These are phyloP conservation scores for Zosterops pallidus DNA, from an alignment of 2,113 vertebrate genomes.

Conservation along the genomic window DNA sequence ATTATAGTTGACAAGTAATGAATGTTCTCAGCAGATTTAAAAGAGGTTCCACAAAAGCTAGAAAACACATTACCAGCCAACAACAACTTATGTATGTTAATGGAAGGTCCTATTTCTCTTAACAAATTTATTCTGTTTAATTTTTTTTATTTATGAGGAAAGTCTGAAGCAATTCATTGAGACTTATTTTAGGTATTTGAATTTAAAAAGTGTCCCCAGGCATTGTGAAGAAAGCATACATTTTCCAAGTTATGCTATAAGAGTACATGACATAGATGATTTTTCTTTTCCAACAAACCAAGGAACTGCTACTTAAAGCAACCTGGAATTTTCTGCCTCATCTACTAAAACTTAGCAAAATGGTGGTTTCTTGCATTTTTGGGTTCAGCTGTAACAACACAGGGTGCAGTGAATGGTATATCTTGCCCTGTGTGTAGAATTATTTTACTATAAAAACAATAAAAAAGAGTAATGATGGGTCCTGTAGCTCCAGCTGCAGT, in stretches of 20 bases:
- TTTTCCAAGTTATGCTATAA: background rate
- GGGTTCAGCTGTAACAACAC: background rate
- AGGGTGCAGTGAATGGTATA: background rate
- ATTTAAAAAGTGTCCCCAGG: background rate
- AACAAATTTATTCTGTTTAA: background rate
- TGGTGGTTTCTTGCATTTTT: background rate
- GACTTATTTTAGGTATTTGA: background rate
- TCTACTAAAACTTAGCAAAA: background rate
- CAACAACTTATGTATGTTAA: background rate
- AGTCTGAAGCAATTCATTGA: background rate
- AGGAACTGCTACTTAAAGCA: background rate
- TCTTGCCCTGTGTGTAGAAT: background rate
- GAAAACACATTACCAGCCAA: background rate
- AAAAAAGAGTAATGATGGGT: background rate
- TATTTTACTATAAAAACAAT: background rate
- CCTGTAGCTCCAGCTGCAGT: background rate
- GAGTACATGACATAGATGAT: no score
- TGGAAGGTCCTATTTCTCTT: background rate
- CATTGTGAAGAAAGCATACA: background rate
- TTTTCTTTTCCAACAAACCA: background rate
- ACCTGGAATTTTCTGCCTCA: background rate
- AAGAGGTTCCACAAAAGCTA: background rate
- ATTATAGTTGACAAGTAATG: background rate
- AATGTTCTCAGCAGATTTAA: background rate
- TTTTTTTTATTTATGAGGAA: background rate